These are phyloP conservation scores for Phasia obesa DNA, from an alignment of 2,888 invertebrate genomes.

Conservation along the genomic window DNA sequence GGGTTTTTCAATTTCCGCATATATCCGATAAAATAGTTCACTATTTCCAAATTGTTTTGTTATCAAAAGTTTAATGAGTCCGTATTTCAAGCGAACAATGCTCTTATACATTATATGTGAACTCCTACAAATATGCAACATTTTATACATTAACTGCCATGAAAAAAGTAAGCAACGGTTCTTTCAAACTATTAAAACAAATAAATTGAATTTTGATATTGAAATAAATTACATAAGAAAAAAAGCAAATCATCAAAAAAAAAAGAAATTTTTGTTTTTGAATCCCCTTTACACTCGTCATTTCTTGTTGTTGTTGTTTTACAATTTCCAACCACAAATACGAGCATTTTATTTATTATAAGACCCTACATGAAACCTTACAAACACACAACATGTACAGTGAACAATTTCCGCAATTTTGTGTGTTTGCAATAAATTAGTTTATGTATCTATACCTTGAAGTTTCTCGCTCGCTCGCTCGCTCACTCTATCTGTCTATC, in stretches of 20 bases:
- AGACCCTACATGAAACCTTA: not conserved
- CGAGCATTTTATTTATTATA: slow-evolving; percentile 28
- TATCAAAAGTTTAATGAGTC: too few species aligned
- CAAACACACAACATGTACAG: not conserved
- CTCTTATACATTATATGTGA: not conserved
- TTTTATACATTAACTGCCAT: not conserved
- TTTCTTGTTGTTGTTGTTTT: not conserved
- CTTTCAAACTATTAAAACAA: slow-evolving; percentile 11
- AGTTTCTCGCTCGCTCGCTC: not conserved
- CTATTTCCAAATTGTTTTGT: too few species aligned
- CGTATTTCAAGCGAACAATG: too few species aligned
- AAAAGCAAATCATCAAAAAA: not conserved
- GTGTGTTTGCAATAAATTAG: too few species aligned
- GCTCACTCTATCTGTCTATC: not conserved
- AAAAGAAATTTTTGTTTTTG: not conserved
- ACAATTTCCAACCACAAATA: slow-evolving; percentile 23
- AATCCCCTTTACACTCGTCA: not conserved
- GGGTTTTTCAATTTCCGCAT: too few species aligned
- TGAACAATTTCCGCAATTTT: not conserved
- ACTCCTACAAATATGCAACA: slow-evolving; percentile 35
- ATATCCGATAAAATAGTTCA: too few species aligned
- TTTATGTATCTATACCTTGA: not conserved
- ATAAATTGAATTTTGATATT: slow-evolving; percentile 25
- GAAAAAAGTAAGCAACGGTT: slow-evolving; percentile 14
- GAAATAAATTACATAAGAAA: slow-evolving; percentile 21